A percentile compares a stretch with the other conserved stretches of the same genome.
Conservation (phyloP, 1,140 invertebrate genomes). For the Diprion similis region DNA sequence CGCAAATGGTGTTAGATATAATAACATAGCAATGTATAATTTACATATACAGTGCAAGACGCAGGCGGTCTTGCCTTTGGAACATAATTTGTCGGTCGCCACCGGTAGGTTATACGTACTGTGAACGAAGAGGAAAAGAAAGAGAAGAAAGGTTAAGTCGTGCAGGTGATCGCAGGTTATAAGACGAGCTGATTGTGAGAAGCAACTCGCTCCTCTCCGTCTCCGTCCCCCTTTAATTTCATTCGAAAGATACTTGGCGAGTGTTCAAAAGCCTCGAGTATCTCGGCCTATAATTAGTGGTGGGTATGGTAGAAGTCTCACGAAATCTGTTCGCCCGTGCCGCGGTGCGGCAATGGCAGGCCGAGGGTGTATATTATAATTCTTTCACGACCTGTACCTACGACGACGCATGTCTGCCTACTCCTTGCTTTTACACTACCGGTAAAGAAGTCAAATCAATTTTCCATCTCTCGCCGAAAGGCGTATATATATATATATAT, state of each 20-base stretch:
- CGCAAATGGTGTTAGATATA: too few species aligned
- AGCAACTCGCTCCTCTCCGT: too few species aligned
- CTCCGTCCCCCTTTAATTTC: not conserved
- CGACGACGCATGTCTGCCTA: not conserved
- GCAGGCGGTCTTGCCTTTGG: too few species aligned
- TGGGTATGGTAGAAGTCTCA: not conserved
- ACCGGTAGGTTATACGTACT: too few species aligned
- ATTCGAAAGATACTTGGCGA: constrained; percentile 4
- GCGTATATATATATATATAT: not conserved
- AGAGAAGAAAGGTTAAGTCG: too few species aligned
- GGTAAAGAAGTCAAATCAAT: not conserved
- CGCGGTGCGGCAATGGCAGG: not conserved
- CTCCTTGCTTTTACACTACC: not conserved
- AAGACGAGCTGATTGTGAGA: too few species aligned
- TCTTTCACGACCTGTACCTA: not conserved
- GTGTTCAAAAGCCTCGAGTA: constrained; percentile 3
- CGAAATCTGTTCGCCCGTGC: not conserved
- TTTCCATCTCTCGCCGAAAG: not conserved
- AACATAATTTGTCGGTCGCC: too few species aligned
- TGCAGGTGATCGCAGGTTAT: too few species aligned
- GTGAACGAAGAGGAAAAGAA: too few species aligned
- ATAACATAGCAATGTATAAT: too few species aligned
- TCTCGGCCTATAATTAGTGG: constrained; percentile 6
- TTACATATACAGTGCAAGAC: too few species aligned
- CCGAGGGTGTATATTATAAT: not conserved